Percentiles rank a stretch among this genome's conserved stretches.
These are phyloP conservation scores for Grantiella picta DNA, from an alignment of 2,113 vertebrate species.

Conservation along the genomic window DNA sequence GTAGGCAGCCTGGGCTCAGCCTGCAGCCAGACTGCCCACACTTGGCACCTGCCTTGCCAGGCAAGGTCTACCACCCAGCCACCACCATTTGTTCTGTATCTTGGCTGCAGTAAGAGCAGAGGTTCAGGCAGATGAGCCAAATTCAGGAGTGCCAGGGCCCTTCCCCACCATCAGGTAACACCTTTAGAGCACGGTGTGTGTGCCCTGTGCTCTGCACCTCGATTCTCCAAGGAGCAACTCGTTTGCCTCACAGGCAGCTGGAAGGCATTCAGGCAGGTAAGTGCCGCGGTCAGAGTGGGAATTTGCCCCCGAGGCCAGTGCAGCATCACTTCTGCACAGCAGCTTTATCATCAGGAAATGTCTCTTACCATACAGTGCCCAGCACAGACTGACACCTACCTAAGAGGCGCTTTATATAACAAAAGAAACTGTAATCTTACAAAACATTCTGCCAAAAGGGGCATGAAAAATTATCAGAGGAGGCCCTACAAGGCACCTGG, in stretches of 20 bases:
- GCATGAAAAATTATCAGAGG: not conserved
- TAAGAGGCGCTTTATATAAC: not conserved
- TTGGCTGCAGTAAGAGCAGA: not conserved
- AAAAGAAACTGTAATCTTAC: not conserved
- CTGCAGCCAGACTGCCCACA: not conserved
- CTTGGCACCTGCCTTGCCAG: not conserved
- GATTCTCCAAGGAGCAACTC: not conserved
- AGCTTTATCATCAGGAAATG: not conserved
- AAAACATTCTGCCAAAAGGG: not conserved
- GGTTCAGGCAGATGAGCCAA: rapidly evolving
- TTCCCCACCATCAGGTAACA: not conserved
- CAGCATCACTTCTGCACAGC: not conserved
- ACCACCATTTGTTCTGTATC: rapidly evolving
- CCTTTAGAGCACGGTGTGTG: rapidly evolving
- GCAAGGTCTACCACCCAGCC: not conserved
- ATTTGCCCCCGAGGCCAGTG: not conserved
- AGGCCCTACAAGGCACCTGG: not conserved
- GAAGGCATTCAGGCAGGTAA: not conserved
- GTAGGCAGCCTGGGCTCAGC: not conserved
- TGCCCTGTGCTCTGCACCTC: not conserved
- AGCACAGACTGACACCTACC: not conserved
- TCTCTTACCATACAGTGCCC: not conserved
- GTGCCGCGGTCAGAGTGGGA: not conserved
- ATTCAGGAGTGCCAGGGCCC: not conserved
- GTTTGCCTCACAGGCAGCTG: not conserved